phyloP scores from a whole-genome alignment of 2,888 invertebrate species.

The Heterodera filipjevi region DNA sequence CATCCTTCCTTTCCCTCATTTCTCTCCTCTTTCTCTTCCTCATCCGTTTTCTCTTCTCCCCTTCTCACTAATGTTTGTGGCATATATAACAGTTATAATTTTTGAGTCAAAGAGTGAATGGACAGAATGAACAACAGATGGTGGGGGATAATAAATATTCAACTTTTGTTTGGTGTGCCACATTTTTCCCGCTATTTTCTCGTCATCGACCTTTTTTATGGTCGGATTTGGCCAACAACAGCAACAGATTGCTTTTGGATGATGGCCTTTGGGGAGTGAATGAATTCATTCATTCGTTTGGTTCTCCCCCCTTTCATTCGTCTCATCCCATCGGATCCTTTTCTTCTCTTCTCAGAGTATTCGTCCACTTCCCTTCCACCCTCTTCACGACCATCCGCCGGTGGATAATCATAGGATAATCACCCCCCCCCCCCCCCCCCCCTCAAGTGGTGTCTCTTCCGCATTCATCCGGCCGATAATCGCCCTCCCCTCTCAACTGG shows the following conservation, averaged over 20 bases:
- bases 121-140: too few relatives aligned
- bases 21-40: background rate
- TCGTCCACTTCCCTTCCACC: background rate
- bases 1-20: background rate
- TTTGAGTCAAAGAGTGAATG: too few relatives aligned
- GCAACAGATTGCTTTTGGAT: too few relatives aligned
- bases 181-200: too few relatives aligned
- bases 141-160: too few relatives aligned
- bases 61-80: too few relatives aligned
- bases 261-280: background rate
- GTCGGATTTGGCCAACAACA: too few relatives aligned
- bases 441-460: background rate
- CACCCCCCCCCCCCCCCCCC: background rate
- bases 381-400: background rate
- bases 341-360: background rate
- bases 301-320: background rate
- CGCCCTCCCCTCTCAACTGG: background rate
- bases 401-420: slow-evolving; percentile 11
- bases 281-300: background rate
- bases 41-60: too few relatives aligned
- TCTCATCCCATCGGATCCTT: background rate
- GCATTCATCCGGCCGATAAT: slow-evolving; percentile 17
- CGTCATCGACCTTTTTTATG: too few relatives aligned
- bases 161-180: too few relatives aligned
- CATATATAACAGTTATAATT: too few relatives aligned